Base-by-base conservation (phyloP, 2,888 invertebrate species). In the Cinara cedri region DNA sequence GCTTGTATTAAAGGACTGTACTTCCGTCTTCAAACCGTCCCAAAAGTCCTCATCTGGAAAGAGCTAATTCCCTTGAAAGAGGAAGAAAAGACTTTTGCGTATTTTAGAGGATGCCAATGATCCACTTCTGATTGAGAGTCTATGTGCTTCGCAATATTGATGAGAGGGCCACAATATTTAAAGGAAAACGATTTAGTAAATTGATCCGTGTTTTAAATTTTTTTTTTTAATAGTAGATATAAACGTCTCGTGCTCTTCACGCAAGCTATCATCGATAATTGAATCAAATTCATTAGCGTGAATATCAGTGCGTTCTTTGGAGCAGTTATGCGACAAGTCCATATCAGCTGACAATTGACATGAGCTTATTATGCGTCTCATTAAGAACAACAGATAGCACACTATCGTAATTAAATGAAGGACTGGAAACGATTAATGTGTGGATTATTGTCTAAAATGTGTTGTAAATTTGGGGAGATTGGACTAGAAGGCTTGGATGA, bases 21-120 rank as follows among this genome's bases (percentile, higher is more conserved):
- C 68, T 49, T 6, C 19, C 9, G 10, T 49, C 14, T 49, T 26
- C 16, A 68, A 11, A n/a, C 42, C 42, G 3, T 44, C 63, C 13
- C 63, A 65, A 19, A 44, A 65, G 44, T 65, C 19, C 19, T 44
- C 42, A 19, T 65, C 44, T 6, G 16, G 19, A 14, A 63, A 44
- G 4, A n/a, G 19, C 14, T 44, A 3, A 63, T 63, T 42, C 44
- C 63, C n/a, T 1, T 9, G 19, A 63, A 44, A 44, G 42, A 24
- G 1, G 57, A 24, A 6, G 57, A 60, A 8, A 60, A 60, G 1
- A 60, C 26, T 60, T 60, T 24, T 26, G 16, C 60, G 16, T 60
- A 26, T 26, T 60, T 63, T 63, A 63, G 24, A 19, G 63, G 63
- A 13, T 63, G 63, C 44, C 63, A 63, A 19, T 63, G 63, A 4